Base-by-base conservation (phyloP, 2,113 vertebrate species). In the Gracilinanus agilis region DNA sequence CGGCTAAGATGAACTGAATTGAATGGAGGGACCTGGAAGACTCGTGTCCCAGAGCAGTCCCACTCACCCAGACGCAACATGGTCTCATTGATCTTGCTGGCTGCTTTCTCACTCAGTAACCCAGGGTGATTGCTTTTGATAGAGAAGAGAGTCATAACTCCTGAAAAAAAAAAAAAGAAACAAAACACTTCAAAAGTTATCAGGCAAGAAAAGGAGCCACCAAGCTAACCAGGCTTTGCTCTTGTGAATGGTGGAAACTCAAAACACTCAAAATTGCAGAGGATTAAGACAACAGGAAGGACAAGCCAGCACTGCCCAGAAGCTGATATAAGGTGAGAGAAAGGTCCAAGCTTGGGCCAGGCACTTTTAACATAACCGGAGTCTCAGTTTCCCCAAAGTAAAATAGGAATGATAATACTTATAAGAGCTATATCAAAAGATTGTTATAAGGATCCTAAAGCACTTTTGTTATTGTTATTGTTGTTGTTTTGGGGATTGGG, bases 31-130 rank as follows among this genome's bases (percentile, higher is more conserved):
- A 55, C 53, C 25, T 53, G 67, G n/a, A 44, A 24, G 54, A 58
- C 16, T 24, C 3, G n/a, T 0, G 29, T 29, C 54, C 58, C 55
- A 0, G 12, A 29, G 25, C 24, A 61, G 53, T 11, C 13, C 27
- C 11, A 9, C 99, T 97, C 93, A 99, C 99, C 99, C 6, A 99
- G 98, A n/a, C 99, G 99, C 96, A 99, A 98, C 99, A 99, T 99
- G 3, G 99, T 99, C 98, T 99, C 99, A 0, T 99, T 99, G 98
- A 99, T 99, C 98, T 99, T 99, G 97, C 99, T 99, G 75, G 99
- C 99, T 0, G 99, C 99, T 97, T 99, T 99, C 98, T 99, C 99
- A 0, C 99, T 99, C 96, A 99, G 98, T 44, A 99, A 98, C 92
- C 99, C 99, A 0, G 99, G 99, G 95, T 99, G 99, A 97, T 99